phyloP scores from a whole-genome alignment of 2,888 invertebrate genomes.

The Lamellibrachia columna region DNA sequence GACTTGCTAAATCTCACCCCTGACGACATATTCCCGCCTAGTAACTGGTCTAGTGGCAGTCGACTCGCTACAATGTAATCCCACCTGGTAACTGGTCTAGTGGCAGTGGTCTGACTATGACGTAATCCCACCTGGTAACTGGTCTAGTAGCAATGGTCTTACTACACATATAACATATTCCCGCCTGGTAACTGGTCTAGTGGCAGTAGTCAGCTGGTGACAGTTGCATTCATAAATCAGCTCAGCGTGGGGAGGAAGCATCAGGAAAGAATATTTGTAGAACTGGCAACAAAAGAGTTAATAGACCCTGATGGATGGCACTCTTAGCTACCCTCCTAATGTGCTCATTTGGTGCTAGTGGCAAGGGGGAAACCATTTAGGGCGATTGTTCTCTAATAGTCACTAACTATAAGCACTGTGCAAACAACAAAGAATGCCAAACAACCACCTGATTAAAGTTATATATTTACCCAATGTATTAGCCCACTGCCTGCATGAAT shows the following conservation, averaged over 20 bases:
- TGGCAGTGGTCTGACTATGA: too few species aligned
- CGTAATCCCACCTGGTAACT: too few species aligned
- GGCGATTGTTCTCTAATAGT: neutral
- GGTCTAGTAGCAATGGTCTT: too few species aligned
- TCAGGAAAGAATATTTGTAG: neutral
- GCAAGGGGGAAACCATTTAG: neutral
- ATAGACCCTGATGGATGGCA: neutral
- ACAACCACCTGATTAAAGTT: slow-evolving; percentile 5
- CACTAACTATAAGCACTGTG: neutral
- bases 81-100: too few species aligned
- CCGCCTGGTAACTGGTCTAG: neutral
- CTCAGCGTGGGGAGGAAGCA: neutral
- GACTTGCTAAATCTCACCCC: too few species aligned
- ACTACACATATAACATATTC: neutral
- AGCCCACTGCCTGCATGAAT: neutral
- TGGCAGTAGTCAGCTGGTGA: neutral
- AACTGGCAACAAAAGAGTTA: neutral
- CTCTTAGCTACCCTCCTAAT: neutral
- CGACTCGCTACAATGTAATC: too few species aligned
- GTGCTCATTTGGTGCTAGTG: neutral
- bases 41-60: too few species aligned
- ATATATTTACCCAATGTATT: neutral
- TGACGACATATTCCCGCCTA: too few species aligned
- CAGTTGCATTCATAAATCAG: neutral
- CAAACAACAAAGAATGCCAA: neutral